Evolutionary conservation across 2,888 invertebrate genomes (phyloP), one percentile per base, ranked within the genome.

Genomic region (Zhengitettix transpicula): DNA sequence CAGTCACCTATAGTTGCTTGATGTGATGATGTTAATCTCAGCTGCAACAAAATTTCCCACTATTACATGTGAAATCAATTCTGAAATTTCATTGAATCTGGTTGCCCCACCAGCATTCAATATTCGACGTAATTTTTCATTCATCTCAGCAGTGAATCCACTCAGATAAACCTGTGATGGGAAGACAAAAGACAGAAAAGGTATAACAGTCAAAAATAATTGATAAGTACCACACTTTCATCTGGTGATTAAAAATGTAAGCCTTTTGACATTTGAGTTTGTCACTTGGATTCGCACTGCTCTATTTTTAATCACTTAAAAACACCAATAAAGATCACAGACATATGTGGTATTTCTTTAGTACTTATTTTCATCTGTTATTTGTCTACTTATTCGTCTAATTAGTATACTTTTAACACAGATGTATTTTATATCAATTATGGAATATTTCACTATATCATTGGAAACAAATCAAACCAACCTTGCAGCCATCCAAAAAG

Each of bases 301-400:
- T 11, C 10, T 42, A 11, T 42, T 10, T 42, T 11, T 42, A n/a
- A 11, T 42, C 55, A n/a, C 28, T 17, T 44, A 58, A 15, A 12
- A 42, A 15, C 59, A 59, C 16, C 42, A 10, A 53, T 53, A 40
- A 56, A 47, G 57, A 58, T 55, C 61, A 76, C 79, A 77, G 72
- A 89, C 87, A 73, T 85, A 87, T 70, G 91, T 94, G 57, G 93
- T 93, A 75, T 95, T 94, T 60, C 95, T 80, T 70, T 92, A 92
- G 61, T 82, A 77, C 42, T 90, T 91, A 63, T 93, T 93, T 52
- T 86, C 84, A 57, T 89, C 87, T 64, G 78, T 71, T 1, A 77
- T 72, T n/a, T n/a, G n/a, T n/a, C n/a, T n/a, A n/a, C n/a, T n/a
- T n/a, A n/a, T n/a, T n/a, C n/a, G n/a, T n/a, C n/a, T n/a, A n/a